Base-by-base conservation (phyloP, 2,797 vertebrate genomes). In the Gambelia wislizenii region DNA sequence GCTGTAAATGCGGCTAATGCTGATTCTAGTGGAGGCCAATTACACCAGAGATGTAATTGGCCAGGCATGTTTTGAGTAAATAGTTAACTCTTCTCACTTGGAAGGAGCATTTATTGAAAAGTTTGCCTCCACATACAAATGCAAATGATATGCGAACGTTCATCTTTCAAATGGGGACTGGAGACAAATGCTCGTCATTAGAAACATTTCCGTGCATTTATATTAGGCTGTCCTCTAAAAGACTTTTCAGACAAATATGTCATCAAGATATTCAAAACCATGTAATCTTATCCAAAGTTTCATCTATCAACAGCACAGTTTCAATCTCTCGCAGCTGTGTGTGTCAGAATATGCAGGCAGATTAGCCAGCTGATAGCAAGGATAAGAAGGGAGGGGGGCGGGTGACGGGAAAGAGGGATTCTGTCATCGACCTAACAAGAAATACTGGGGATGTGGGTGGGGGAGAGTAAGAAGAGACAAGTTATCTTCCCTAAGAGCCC, bases 151-250 rank as follows among this genome's bases (percentile, higher is more conserved):
- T 96, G 96, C 97, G 97, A 97, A 97, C 97, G 96, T 96, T 97
- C 96, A 97, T 97, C 96, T 97, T 97, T 97, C 96, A 96, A 96
- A 97, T 94, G 95, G 97, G 97, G 97, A 96, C 96, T 95, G 95
- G 96, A 97, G 97, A 97, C 97, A 97, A 98, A 98, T 97, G 97
- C 97, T 96, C 96, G 96, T 98, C 97, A 98, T 98, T 98, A 98
- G 97, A 97, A 97, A 97, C 97, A 97, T 97, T 98, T 98, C 97
- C 97, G 97, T 93, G 97, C 97, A 97, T 97, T 97, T 98, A 97
- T 98, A 98, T 97, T 97, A 97, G 97, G 97, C 97, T 96, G 97
- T 97, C 97, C 97, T 97, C 97, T 97, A 97, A 98, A 98, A 98
- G 97, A 97, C 97, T 97, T 97, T 97, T 97, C 96, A 97, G 97